Evolutionary conservation across 2,888 invertebrate genomes (phyloP), one percentile per base, ranked within the genome.

Genomic region (Oligia fasciuncula): DNA sequence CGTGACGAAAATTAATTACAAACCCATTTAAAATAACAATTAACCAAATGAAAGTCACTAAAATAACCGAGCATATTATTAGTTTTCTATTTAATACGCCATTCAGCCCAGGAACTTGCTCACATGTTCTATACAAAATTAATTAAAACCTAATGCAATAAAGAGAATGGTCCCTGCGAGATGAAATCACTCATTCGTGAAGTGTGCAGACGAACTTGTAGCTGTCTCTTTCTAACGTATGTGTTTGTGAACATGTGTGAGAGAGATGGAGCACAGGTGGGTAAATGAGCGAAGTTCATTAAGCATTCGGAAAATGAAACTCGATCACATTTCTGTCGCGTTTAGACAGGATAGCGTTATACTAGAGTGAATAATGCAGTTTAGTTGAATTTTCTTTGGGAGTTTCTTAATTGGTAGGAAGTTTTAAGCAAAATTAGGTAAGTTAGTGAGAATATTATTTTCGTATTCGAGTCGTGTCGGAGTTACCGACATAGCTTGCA

Each of bases 301-400:
- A 95, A 91, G 91, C 93, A 95, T 95, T 95, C 95, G 92, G 92
- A 93, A 94, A 94, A 95, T 95, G 94, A 94, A 95, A 95, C 93
- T 94, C 94, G 93, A 95, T 95, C 94, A 95, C 94, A 94, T 92
- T 93, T 90, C 90, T 87, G 90, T 85, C 92, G 91, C 92, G 91
- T 91, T 94, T 92, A 91, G 86, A 85, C 62, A 49, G 93, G 91
- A 91, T 77, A 85, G 91, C 57, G 85, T 91, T 90, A 92, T 93
- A 89, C 88, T 51, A 49, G 66, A 91, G 76, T 79, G 87, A 83
- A 86, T 81, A 87, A 91, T 91, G 86, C 82, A 85, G 68, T 81
- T 72, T 72, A 4, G n/a, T 54, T 66, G 13, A n/a, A 77, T 76
- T 85, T 77, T 80, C 86, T 69, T 83, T 73, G 17, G 9, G 29